Evolutionary conservation across 2,113 vertebrate genomes (phyloP), one percentile per base, ranked within the genome.

Genomic region (Eclectus roratus): DNA sequence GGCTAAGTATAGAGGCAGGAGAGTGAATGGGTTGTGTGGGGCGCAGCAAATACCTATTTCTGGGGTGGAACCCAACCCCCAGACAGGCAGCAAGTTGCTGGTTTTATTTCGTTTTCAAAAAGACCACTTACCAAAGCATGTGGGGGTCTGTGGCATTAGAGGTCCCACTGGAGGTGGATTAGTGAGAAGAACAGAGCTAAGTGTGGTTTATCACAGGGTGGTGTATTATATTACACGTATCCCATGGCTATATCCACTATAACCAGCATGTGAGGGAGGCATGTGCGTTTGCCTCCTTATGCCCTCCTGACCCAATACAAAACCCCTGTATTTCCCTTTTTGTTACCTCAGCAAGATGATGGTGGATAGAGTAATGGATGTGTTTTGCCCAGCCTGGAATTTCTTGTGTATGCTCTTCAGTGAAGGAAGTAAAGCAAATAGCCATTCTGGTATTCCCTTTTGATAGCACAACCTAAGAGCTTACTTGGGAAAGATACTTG

Each of bases 121-220:
- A 58, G 85, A 80, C 17, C 63, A 11, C 35, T 85, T 29, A 27
- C 29, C 1, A 17, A 43, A 80, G 43, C 49, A 29, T 6, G 7
- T 0, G 0, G 63, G 33, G 63, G 41, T 64, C 71, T 66, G 74
- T 0, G 1, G 55, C 3, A 0, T 23, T 47, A 46, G 33, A 58
- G 66, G 79, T 86, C 91, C 79, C 68, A 4, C 53, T 28, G 71
- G 91, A 78, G 74, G 24, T 63, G 74, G 90, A 77, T 91, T 94
- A 91, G 70, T 3, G 79, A 35, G 74, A 44, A 81, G 69, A 85
- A 72, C 0, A 1, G 61, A 44, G 70, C 52, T 1, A 35, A 79
- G 50, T 3, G 47, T 68, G 71, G 63, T 79, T 91, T 85, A 72
- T 88, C 78, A n/a, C 73, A 89, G 65, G 80, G 49, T 9, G 3